These are phyloP conservation scores for Apeltes quadracus DNA, from an alignment of 2,113 vertebrate genomes.

Conservation along the genomic window DNA sequence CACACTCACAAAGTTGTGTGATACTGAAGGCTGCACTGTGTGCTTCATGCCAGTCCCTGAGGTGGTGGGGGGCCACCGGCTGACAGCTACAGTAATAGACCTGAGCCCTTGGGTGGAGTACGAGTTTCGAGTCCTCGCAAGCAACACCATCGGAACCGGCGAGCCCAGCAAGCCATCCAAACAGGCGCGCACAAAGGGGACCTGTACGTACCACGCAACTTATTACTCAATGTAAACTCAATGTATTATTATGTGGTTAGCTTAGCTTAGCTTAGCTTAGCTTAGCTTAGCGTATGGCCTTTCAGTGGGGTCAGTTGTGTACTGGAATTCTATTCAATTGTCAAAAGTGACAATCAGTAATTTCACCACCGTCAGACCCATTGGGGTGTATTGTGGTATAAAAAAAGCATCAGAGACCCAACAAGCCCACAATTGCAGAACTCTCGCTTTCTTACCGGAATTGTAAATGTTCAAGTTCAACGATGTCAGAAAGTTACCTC, in stretches of 20 bases:
- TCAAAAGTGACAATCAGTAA: neutral
- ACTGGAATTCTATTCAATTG: neutral
- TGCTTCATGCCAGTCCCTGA: constrained; percentile 86
- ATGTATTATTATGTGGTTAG: no score
- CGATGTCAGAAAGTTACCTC: constrained; percentile 2
- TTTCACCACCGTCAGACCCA: no score
- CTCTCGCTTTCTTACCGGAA: constrained; percentile 12
- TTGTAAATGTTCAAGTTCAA: constrained; percentile 7
- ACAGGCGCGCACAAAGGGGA: constrained; percentile 92
- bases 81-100: constrained; percentile 93
- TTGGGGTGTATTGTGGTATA: neutral
- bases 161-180: constrained; percentile 94
- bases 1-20: constrained; percentile 22
- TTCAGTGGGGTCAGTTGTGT: neutral
- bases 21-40: constrained; percentile 48
- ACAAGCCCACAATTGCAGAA: neutral
- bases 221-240: no score
- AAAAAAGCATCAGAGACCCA: neutral
- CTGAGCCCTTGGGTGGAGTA: constrained; percentile 98
- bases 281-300: neutral
- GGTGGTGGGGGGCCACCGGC: constrained; percentile 86
- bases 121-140: constrained; percentile 92
- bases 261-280: neutral
- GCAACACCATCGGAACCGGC: constrained; percentile 92
- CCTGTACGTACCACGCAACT: constrained; percentile 89